Conservation (phyloP, 2,113 vertebrate species). For the Petroica traversi region DNA sequence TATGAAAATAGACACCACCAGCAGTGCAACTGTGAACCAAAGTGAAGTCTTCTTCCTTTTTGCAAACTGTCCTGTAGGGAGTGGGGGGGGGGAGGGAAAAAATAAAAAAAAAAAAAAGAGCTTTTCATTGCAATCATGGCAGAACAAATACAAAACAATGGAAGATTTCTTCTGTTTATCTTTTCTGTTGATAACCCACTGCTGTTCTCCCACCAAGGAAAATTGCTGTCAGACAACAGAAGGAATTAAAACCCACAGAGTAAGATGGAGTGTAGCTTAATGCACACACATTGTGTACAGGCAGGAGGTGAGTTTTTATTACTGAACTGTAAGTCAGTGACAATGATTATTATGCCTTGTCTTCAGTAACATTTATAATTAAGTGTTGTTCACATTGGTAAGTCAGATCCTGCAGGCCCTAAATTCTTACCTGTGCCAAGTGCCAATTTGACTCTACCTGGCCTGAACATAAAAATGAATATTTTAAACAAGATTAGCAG, state of each 20-base stretch:
- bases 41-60: constrained; percentile 85
- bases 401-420: neutral
- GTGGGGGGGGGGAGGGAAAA: rapidly evolving
- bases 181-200: neutral
- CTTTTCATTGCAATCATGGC: neutral
- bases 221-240: neutral
- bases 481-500: neutral
- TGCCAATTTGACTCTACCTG: neutral
- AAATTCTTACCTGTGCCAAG: neutral
- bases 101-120: neutral
- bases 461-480: neutral
- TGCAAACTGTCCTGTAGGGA: constrained; percentile 75
- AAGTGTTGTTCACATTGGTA: neutral
- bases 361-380: neutral
- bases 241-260: neutral
- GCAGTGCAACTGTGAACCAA: constrained; percentile 82
- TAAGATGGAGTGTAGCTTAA: neutral
- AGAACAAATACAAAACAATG: neutral
- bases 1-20: constrained; percentile 82
- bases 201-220: neutral
- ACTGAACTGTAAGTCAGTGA: neutral
- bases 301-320: neutral
- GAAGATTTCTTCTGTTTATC: neutral
- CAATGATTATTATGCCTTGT: neutral
- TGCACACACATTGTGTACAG: rapidly evolving